phyloP scores from a whole-genome alignment of 2,113 vertebrate genomes.

The Onychostoma macrolepis region DNA sequence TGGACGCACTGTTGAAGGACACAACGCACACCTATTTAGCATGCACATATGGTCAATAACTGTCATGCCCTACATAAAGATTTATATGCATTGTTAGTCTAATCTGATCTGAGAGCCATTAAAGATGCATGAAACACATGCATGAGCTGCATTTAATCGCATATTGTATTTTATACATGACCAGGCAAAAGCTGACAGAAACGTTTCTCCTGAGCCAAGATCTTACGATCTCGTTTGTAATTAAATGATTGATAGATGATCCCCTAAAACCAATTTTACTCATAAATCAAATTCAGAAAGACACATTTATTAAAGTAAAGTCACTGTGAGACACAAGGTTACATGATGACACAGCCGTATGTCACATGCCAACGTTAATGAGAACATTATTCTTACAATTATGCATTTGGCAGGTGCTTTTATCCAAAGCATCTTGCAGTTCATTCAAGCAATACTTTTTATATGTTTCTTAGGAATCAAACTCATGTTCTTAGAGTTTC shows the following conservation, averaged over 20 bases:
- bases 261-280: not conserved
- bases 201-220: not conserved
- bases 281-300: not conserved
- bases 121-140: not conserved
- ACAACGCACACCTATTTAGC: constrained; percentile 17
- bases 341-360: not conserved
- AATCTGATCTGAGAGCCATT: constrained; percentile 9
- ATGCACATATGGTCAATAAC: not conserved
- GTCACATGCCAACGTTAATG: not conserved
- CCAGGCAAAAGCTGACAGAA: not conserved
- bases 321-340: not conserved
- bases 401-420: not conserved
- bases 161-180: not conserved
- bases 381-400: not conserved
- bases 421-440: not conserved
- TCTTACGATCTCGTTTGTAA: not conserved
- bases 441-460: not conserved
- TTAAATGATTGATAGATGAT: constrained; percentile 8
- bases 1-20: constrained; percentile 80
- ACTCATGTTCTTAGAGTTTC: not conserved
- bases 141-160: not conserved
- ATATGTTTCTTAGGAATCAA: not conserved
- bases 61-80: not conserved
- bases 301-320: not conserved
- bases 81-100: not conserved